Base-by-base conservation (phyloP, 92 coral and sea anemone species). In the Bergia puertoricense region DNA sequence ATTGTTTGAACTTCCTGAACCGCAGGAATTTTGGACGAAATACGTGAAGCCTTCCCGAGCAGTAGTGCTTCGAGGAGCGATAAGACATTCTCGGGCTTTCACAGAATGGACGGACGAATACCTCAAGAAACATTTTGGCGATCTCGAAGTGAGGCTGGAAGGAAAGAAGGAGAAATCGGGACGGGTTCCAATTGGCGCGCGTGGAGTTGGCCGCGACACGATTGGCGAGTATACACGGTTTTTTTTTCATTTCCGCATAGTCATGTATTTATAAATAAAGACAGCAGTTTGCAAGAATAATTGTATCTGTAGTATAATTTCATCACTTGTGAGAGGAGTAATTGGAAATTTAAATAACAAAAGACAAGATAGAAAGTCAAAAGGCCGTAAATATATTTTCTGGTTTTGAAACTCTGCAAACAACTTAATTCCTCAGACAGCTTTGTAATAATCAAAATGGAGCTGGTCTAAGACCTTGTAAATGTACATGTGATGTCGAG, bases 81-180 rank as follows among this genome's bases (percentile, higher is more conserved):
- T 97, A 2, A 96, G 91, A 81, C 90, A 90, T 57, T 95, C 94
- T 2, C 91, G 86, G 71, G 98, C 95, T 9, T 94, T 96, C 42
- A 87, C 93, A 5, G 84, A 81, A 79, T 96, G 98, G 98, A 96
- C 98, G 16, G 98, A 96, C 75, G 90, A 92, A n/a, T 96, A 93
- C 76, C 68, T 96, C 78, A 89, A 85, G 80, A 89, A 93, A 74
- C 79, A 89, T 51, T 96, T 77, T 62, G 95, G 96, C 9, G 95
- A 93, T 57, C 85, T 96, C 43, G 98, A 96, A 86, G 93, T 96
- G 80, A 82, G 98, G 45, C 88, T 96, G 15, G 98, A 96, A 90
- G 95, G 95, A 38, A 96, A 96, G 90, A 93, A 91, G 37, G 98
- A 96, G 89, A 96, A 93, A 72, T 91, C 94, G 15, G 91, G 94